These are phyloP conservation scores for Felis chaus DNA, from an alignment of 2,113 vertebrate genomes.

Conservation along the genomic window DNA sequence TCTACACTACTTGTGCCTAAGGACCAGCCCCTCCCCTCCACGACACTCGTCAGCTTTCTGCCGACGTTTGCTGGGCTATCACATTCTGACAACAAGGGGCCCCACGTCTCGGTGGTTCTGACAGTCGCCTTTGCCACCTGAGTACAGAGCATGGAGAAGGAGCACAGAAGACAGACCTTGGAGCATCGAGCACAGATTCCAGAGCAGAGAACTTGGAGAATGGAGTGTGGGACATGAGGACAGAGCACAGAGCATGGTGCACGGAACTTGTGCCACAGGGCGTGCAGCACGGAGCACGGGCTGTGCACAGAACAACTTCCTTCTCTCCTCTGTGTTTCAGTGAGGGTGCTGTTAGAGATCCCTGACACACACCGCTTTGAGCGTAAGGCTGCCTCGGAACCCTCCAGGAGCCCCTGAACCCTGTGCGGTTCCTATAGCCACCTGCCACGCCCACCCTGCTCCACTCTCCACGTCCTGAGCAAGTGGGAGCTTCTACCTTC, in stretches of 20 bases:
- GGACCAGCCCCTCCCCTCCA: not conserved
- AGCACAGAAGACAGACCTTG: not conserved
- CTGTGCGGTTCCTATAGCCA: rapidly evolving
- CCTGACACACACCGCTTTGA: rapidly evolving
- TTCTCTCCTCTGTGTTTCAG: rapidly evolving
- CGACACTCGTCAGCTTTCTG: not conserved
- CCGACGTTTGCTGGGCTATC: no score
- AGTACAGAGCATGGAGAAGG: not conserved
- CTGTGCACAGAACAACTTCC: not conserved
- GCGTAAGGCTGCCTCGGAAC: not conserved
- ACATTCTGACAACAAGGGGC: rapidly evolving
- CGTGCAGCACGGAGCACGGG: not conserved
- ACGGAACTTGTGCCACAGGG: not conserved
- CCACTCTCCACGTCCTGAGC: not conserved
- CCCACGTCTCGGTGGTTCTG: rapidly evolving
- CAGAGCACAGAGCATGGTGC: not conserved
- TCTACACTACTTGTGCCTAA: rapidly evolving
- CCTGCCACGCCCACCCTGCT: not conserved
- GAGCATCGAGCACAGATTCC: no score
- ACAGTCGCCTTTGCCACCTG: not conserved
- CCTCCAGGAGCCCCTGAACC: not conserved
- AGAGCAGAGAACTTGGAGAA: not conserved
- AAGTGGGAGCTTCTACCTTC: rapidly evolving
- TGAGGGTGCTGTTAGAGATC: no score
- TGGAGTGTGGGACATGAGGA: not conserved